phyloP scores from a whole-genome alignment of 2,797 vertebrate genomes.

The Momotus momota region DNA sequence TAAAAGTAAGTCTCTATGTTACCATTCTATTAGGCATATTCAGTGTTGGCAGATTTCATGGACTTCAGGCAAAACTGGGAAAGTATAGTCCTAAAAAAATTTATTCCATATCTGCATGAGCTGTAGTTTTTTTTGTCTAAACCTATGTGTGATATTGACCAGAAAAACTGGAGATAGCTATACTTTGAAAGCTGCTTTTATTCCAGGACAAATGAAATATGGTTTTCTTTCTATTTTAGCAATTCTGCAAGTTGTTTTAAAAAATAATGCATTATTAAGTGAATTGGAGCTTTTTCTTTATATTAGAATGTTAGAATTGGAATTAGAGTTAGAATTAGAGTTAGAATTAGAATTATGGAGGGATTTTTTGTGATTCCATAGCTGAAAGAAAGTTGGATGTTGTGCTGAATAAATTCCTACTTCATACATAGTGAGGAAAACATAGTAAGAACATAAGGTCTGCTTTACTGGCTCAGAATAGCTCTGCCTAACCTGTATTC shows the following conservation, averaged over 20 bases:
- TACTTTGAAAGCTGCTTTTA: background rate
- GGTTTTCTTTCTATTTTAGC: background rate
- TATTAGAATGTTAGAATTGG: background rate
- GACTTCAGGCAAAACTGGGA: background rate
- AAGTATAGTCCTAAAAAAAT: background rate
- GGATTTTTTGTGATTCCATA: background rate
- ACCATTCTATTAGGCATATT: background rate
- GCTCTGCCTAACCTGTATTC: slow-evolving; percentile 4
- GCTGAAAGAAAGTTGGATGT: background rate
- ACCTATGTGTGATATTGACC: background rate
- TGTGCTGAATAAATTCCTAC: background rate
- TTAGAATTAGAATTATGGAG: background rate
- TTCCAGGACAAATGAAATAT: background rate
- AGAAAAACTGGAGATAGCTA: background rate
- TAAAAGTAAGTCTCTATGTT: background rate
- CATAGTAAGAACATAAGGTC: slow-evolving; percentile 8
- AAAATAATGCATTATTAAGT: background rate
- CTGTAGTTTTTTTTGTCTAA: background rate
- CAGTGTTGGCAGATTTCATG: background rate
- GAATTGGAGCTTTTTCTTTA: background rate
- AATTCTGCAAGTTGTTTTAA: background rate
- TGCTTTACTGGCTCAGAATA: slow-evolving; percentile 17
- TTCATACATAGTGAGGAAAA: background rate
- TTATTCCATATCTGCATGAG: background rate
- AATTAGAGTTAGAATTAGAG: background rate